A percentile compares a stretch with the other conserved stretches of the same genome.
Evolutionary conservation across 1,140 invertebrate species (phyloP).

Genomic region (Microplitis demolitor): DNA sequence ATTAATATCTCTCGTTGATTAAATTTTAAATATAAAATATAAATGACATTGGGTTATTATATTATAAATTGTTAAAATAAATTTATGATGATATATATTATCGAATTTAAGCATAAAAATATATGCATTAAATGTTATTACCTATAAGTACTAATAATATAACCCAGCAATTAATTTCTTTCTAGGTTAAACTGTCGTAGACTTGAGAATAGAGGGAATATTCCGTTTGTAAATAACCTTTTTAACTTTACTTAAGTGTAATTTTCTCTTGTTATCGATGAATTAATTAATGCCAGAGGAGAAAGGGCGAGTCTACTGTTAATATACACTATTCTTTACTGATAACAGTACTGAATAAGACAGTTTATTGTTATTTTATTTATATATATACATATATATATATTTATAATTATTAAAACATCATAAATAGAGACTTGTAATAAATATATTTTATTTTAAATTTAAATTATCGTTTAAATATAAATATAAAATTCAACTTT

Average conservation of each 20-base stretch:
- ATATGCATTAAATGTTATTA: too few species aligned
- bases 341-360: conserved; percentile 6
- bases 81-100: too few species aligned
- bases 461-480: too few species aligned
- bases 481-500: too few species aligned
- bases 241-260: conserved; percentile 1
- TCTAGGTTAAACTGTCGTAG: conserved; percentile 7
- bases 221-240: conserved; percentile 15
- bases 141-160: background rate
- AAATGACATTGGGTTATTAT: too few species aligned
- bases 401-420: too few species aligned
- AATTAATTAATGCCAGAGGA: conserved; percentile 20
- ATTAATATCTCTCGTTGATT: background rate
- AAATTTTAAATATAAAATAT: background rate
- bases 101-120: too few species aligned
- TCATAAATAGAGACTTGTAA: too few species aligned
- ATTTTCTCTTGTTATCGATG: conserved; percentile 13
- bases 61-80: too few species aligned
- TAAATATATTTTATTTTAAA: too few species aligned
- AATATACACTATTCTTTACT: conserved; percentile 5
- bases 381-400: background rate
- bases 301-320: conserved; percentile 6
- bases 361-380: background rate
- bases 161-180: conserved; percentile 8
- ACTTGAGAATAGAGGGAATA: background rate